These are phyloP conservation scores for Acomys russatus DNA, from an alignment of 2,797 vertebrate species.

Conservation along the genomic window DNA sequence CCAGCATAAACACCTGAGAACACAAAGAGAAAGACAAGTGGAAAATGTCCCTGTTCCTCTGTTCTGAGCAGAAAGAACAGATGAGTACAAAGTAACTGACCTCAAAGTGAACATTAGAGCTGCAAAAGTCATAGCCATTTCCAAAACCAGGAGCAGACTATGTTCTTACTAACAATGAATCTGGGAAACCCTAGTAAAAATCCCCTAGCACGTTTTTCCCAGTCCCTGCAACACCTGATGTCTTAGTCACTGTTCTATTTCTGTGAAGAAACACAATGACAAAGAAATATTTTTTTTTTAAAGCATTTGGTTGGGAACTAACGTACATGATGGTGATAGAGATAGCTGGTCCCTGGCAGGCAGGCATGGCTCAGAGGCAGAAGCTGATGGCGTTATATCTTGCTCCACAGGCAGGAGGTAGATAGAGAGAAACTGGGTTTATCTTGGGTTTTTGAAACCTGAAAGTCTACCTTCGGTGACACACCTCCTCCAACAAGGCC, in stretches of 20 bases:
- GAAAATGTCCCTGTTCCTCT: neutral
- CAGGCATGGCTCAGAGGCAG: neutral
- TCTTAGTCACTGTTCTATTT: neutral
- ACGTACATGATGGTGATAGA: neutral
- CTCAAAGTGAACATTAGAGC: neutral
- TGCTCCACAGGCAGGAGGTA: neutral
- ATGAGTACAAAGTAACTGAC: neutral
- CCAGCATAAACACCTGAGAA: neutral
- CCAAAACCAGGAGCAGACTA: neutral
- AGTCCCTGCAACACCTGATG: slow-evolving; percentile 29
- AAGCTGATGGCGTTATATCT: neutral
- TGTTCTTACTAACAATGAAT: slow-evolving; percentile 20
- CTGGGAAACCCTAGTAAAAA: slow-evolving; percentile 64
- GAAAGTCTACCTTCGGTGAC: neutral
- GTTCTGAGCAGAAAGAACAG: neutral
- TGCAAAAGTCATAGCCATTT: neutral
- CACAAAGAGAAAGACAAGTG: neutral
- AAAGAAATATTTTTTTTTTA: neutral
- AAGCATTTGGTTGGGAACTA: neutral
- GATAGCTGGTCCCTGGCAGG: no score
- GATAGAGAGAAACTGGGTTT: neutral
- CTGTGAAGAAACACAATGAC: neutral
- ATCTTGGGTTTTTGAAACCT: neutral
- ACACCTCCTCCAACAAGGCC: neutral
- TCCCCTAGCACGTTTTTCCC: slow-evolving; percentile 66